Base-by-base conservation (phyloP, 1,140 invertebrate genomes). In the Sweltsa coloradensis region DNA sequence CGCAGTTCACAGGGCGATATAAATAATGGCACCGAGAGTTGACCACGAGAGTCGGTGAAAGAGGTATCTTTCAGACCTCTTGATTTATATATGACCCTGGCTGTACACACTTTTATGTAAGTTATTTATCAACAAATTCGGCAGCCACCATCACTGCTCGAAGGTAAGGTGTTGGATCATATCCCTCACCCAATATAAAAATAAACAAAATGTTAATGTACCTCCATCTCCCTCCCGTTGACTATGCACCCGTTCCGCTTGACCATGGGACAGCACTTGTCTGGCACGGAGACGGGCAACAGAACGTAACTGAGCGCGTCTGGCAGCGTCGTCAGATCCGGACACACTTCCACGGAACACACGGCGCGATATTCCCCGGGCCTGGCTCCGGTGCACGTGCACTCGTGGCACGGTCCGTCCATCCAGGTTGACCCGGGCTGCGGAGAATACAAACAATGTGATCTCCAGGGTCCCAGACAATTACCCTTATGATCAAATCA, bases 331-430 rank as follows among this genome's bases (percentile, higher is more conserved):
- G 16, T 5, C 1, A 24, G 16, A 16, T 36, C 27, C 1, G 31
- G 24, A 25, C 51, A 52, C n/a, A 21, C 22, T 37, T 26, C 23
- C 1, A 24, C 22, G 5, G 22, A 39, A 23, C 51, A 52, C 34
- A 54, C 21, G 5, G 34, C 29, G 13, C 45, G 23, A 31, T 41
- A 42, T 16, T 45, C 52, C 21, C 53, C 54, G n/a, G 53, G 54
- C 23, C 58, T 44, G 0, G 53, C 49, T 26, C 56, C 37, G 43
- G 64, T 61, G 57, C 81, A 84, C 16, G 63, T 60, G 55, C 83
- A 85, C 3, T 63, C 62, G 13, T 72, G 70, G 51, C 82, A 85
- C 3, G 77, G 74, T 1, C 80, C 81, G 55, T 85, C 81, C 49
- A 70, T 53, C 82, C 82, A 85, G 2, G 60, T 69, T 11, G 75